These are phyloP conservation scores for Priocnemis perturbator DNA, from an alignment of 2,888 invertebrate species.

Conservation along the genomic window DNA sequence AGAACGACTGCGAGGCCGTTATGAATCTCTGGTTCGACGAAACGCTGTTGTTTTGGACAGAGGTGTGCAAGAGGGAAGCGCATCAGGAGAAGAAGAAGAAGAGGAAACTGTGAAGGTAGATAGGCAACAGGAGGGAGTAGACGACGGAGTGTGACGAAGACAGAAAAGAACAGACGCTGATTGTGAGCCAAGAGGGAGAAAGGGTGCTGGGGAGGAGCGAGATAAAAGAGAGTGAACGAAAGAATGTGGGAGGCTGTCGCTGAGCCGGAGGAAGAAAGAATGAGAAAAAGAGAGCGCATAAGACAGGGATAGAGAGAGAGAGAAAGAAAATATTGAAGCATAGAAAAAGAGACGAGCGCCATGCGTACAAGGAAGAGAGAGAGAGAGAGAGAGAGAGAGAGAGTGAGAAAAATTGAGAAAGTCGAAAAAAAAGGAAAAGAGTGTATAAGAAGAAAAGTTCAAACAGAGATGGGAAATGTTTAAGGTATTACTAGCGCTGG, in stretches of 20 bases:
- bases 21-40: slow-evolving; percentile 32
- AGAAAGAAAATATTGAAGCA: slow-evolving; percentile 61
- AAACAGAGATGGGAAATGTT: too few species aligned
- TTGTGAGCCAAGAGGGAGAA: neutral
- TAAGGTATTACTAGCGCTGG: too few species aligned
- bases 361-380: slow-evolving; percentile 77
- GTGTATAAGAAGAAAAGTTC: slow-evolving; percentile 7
- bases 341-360: too few species aligned
- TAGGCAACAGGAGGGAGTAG: slow-evolving; percentile 2
- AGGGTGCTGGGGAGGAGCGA: neutral
- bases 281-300: slow-evolving; percentile 29
- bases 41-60: slow-evolving; percentile 4
- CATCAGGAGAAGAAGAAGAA: neutral
- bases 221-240: slow-evolving; percentile 13
- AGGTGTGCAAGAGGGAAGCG: neutral
- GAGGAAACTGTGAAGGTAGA: slow-evolving; percentile 1
- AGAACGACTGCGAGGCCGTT: slow-evolving; percentile 31
- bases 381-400: slow-evolving; percentile 74
- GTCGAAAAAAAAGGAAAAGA: neutral
- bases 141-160: neutral
- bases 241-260: neutral
- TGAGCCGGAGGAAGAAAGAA: slow-evolving; percentile 23
- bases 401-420: slow-evolving; percentile 19
- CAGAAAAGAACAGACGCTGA: neutral
- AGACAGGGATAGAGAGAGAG: slow-evolving; percentile 65